Evolutionary conservation across 64 coral and sea anemone species (phyloP), one percentile per base, ranked within the genome.

Genomic region (Stichodactyla mertensii): DNA sequence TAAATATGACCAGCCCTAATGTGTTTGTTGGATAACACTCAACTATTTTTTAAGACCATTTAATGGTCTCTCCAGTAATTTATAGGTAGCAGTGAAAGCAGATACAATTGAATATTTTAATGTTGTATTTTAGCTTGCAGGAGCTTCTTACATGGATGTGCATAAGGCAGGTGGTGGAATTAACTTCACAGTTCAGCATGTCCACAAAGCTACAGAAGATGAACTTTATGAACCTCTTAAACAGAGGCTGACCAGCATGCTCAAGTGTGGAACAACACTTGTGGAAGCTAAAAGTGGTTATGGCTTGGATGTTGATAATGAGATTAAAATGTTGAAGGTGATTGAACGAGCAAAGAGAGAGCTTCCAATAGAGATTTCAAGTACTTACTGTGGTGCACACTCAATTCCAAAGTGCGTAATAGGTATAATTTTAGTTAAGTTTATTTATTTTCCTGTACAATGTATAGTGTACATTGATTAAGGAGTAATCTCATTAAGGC

Each of bases 211-310:
- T 64, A 57, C 90, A 52, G 90, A 99, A 64, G 93, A 99, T 1
- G 90, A 95, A 19, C 93, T 99, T 57, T 99, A 94, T 53, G 28
- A 78, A 22, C 86, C 91, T 56, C 82, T 99, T 4, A 99, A 94
- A 83, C 71, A 89, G 60, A 77, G 89, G 51, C 87, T 98, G 27
- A 45, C 79, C 10, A 89, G 89, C 88, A 98, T 98, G 92, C 61
- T 99, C 13, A 66, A 45, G 52, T 85, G 83, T 77, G 96, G 96
- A 26, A 98, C 96, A 77, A 99, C 96, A 64, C 82, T 99, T 82
- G 81, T 95, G 19, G 96, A 99, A 90, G 96, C 93, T 20, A 99
- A 99, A 45, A 99, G 96, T 95, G 96, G 96, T 0, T 99, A 99
- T 95, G 96, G 96, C 8, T 86, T 99, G 15, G 88, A 99, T 70